Evolutionary conservation across 2,113 vertebrate species (phyloP), one percentile per base, ranked within the genome.

Genomic region (Triplophysa tibetana): DNA sequence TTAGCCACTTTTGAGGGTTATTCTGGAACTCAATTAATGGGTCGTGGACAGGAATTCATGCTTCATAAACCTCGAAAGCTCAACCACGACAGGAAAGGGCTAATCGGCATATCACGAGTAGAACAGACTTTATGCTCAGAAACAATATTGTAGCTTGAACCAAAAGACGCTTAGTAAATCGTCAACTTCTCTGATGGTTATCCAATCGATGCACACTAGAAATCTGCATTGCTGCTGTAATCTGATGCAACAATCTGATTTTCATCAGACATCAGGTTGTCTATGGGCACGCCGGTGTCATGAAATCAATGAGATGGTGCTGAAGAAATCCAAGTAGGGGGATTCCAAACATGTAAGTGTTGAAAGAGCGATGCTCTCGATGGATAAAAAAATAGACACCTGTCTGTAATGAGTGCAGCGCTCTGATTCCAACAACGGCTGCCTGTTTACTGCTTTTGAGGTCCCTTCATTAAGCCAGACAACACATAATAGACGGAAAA

Each of bases 391-490:
- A 54, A 72, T 41, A 8, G 21, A 70, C 48, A 69, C 23, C 62
- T 65, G 61, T 48, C 78, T 64, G 60, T 63, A 64, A 65, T 26
- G n/a, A 68, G 58, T 54, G 29, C 60, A 65, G 45, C 10, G 2
- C 43, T 29, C 60, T 24, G 60, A 56, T 41, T 19, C 61, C 17
- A 73, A 64, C 0, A 60, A 64, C 68, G 29, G 78, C 38, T 80
- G 78, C 21, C 29, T 64, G 48, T 73, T 80, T 73, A 45, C n/a
- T 41, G 68, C 68, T 24, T 72, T 72, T 79, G 60, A 65, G 68
- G 64, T 72, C n/a, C 29, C 58, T 17, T 23, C 8, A 61, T 69
- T 69, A n/a, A 54, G 43, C 4, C 33, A 52, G 52, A 76, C 50
- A 73, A 64, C 48, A 65, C 17, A 72, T 29, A 17, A 45, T 38